Base-by-base conservation (phyloP, 2,113 vertebrate species). In the Callipepla californica region DNA sequence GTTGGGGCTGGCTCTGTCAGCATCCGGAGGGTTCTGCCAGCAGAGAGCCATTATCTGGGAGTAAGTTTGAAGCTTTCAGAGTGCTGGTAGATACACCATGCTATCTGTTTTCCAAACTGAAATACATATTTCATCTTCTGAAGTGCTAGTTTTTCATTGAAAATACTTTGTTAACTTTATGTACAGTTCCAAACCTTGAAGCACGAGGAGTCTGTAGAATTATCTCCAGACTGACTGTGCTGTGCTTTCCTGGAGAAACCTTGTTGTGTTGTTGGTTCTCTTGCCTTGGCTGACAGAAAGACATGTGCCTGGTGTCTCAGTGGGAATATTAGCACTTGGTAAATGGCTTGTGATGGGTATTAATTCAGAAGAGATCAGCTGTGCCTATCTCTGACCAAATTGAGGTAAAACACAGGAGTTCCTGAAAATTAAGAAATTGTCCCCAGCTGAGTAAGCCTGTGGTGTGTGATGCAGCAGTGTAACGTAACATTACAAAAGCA, bases 271-370 rank as follows among this genome's bases (percentile, higher is more conserved):
- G 1, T 23, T 67, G 26, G 28, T 59, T 59, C 55, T 66, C 74
- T 73, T 23, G 30, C 40, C 53, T 36, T n/a, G 72, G 45, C 28
- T 57, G 6, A 3, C 0, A 6, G 42, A 26, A 20, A 13, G 55
- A 18, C 23, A 34, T 13, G 11, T 40, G 80, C 11, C 10, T 0
- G 0, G 7, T 65, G 28, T 7, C 79, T 87, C 7, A 0, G 32
- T 26, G 38, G 17, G 44, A 88, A 5, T 53, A 16, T 34, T 67
- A 65, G 30, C 1, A 0, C 57, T 58, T 36, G 19, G 23, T 66
- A 34, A 57, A 65, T 30, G 79, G 34, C 32, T 72, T 44, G 21
- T 22, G 9, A 30, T 47, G 1, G 0, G 3, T 63, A 12, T 36
- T 68, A 61, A n/a, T 78, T 87, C 47, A 72, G 61, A 45, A 78